Evolutionary conservation across 1,140 invertebrate species (phyloP), one percentile per base, ranked within the genome.

Genomic region (Drosophila ananassae): DNA sequence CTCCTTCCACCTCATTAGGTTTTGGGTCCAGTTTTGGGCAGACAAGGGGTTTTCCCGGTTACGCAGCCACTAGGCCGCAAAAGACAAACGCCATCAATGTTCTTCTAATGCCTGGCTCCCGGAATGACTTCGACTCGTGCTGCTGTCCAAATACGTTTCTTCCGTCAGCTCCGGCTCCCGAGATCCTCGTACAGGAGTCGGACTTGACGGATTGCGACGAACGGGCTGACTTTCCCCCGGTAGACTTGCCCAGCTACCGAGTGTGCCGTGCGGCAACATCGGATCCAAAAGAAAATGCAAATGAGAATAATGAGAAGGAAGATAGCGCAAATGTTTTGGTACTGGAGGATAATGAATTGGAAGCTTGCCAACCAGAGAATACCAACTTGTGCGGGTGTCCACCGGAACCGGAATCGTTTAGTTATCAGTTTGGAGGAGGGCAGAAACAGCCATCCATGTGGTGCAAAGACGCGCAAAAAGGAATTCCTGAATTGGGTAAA

Each of bases 181-280:
- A 82, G 37, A 75, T 85, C 8, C 46, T 75, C 44, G 75, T 87
- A 2, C 28, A 72, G 22, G 55, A 82, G 8, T 78, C 82, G 6
- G 64, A 75, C 24, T 39, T 82, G 12, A 56, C 74, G 2, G 30
- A 47, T 4, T 17, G 12, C 13, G 39, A 63, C 2, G 78, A 89
- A 50, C 21, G 41, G 2, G 74, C 55, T 0, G 37, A 41, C n/a
- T 78, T 78, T 9, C 54, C 54, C 3, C 58, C 81, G 2, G 34
- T 64, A 0, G 78, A 85, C 50, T 24, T 48, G 39, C 78, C 78
- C 25, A 58, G 47, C 13, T 87, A 60, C 52, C 47, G 64, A 10
- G 13, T 82, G 0, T 82, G 74, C 28, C 74, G 57, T 1, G 24
- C 74, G 2, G 9, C 46, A 10, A 48, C 66, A n/a, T 46, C 32